These are phyloP conservation scores for Eremophila alpestris DNA, from an alignment of 2,797 vertebrate genomes.

Conservation along the genomic window DNA sequence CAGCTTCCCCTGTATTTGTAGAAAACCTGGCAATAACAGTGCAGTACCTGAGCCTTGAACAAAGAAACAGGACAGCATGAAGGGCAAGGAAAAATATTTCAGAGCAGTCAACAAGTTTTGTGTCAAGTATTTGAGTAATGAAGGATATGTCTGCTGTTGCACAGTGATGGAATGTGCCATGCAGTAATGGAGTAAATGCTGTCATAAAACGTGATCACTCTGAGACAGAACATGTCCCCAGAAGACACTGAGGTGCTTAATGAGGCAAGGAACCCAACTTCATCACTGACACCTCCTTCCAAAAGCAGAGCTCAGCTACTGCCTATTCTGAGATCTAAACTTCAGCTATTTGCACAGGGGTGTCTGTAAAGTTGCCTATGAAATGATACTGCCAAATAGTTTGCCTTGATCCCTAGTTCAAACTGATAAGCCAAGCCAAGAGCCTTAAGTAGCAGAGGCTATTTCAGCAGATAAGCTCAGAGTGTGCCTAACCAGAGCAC, in stretches of 20 bases:
- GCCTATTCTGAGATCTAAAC: background rate
- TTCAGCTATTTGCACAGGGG: background rate
- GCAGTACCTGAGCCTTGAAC: background rate
- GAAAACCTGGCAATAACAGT: background rate
- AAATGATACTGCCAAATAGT: background rate
- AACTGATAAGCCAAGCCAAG: background rate
- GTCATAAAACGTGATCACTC: background rate
- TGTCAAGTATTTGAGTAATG: background rate
- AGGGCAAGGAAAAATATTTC: background rate
- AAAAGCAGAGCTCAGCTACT: background rate
- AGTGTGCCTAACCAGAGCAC: background rate
- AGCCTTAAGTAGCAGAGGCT: background rate
- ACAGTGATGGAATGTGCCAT: background rate
- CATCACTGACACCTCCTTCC: background rate
- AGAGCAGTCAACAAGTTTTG: background rate
- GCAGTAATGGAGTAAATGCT: background rate
- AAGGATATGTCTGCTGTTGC: background rate
- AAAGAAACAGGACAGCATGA: background rate
- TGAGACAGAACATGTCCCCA: background rate
- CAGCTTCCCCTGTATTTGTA: background rate
- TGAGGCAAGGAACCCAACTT: background rate
- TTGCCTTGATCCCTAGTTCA: background rate
- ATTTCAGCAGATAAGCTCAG: background rate
- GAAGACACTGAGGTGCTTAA: background rate
- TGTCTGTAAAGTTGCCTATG: background rate